Evolutionary conservation across 2,797 vertebrate species (phyloP).

Genomic region (Pseudotriccus pelzelni): DNA sequence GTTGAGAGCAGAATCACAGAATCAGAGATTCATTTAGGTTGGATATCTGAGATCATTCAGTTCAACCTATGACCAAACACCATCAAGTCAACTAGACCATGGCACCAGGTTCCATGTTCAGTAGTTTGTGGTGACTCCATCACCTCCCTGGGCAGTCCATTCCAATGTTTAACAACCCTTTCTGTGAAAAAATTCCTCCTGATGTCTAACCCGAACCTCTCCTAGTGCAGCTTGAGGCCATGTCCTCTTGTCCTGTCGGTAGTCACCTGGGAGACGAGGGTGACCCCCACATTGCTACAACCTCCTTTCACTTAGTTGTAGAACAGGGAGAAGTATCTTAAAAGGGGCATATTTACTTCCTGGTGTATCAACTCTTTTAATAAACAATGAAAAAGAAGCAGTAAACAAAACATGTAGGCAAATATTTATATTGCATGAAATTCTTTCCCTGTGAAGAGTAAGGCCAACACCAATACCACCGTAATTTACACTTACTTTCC

Average conservation of each 20-base stretch:
- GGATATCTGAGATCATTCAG: background rate
- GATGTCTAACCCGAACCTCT: background rate
- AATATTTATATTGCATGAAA: background rate
- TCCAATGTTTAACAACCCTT: background rate
- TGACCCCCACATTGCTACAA: no score
- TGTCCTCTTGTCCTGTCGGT: background rate
- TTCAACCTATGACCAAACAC: background rate
- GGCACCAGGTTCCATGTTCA: accelerated
- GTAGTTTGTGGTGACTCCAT: background rate
- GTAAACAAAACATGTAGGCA: background rate
- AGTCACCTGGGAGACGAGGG: background rate
- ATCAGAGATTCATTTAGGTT: background rate
- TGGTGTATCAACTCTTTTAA: background rate
- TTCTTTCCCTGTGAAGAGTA: background rate
- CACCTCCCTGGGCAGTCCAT: accelerated
- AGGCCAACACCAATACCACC: background rate
- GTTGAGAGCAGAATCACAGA: background rate
- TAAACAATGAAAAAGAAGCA: background rate
- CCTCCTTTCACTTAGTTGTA: background rate
- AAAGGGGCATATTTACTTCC: background rate
- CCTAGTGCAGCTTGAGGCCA: no score
- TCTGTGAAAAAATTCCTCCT: background rate
- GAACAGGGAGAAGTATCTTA: background rate
- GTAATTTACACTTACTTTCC: background rate
- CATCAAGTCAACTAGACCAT: background rate